Evolutionary conservation across 53 echinoderm and acorn worm species (phyloP), one percentile per base, ranked within the genome.

Genomic region (Stichopus horrens): DNA sequence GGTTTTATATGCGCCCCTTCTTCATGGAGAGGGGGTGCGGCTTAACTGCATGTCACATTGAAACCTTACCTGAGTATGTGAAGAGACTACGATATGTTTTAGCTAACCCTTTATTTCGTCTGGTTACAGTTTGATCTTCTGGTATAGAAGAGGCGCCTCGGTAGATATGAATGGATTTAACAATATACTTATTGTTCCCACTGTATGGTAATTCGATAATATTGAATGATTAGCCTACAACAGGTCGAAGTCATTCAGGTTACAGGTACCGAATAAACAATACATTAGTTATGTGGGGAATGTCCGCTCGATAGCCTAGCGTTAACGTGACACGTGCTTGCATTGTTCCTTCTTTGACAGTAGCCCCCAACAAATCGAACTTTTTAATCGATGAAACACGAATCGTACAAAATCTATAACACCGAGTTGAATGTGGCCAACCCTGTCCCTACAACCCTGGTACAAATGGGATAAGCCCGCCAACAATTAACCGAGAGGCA

Each of bases 281-380:
- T 83, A 9, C 21, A n/a, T 8, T 7, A 83, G 65, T 37, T 83
- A 83, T 83, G 59, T 83, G 59, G 65, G 65, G 57, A 55, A 83
- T 83, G 59, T 65, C 37, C 51, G 65, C 22, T 83, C 84, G 84
- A 83, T 83, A 22, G 14, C 16, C 19, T 23, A 22, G 84, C 59
- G 59, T 83, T 60, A 83, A 23, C 59, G 21, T 51, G 65, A 83
- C 84, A 83, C 84, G 84, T 83, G 84, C 60, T 57, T 56, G 6
- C 11, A 59, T 83, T 83, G 84, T 83, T 10, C 84, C 21, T 58
- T 60, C 22, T 21, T 20, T 58, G 21, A 21, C 65, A 60, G 65
- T 83, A 60, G 58, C 84, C 84, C 84, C 84, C 84, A 83, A 83
- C 84, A 83, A 59, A 19, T 83, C 84, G 84, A 83, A 83, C 5